Conservation (phyloP, 2,797 vertebrate genomes). For the Psittacula echo region DNA sequence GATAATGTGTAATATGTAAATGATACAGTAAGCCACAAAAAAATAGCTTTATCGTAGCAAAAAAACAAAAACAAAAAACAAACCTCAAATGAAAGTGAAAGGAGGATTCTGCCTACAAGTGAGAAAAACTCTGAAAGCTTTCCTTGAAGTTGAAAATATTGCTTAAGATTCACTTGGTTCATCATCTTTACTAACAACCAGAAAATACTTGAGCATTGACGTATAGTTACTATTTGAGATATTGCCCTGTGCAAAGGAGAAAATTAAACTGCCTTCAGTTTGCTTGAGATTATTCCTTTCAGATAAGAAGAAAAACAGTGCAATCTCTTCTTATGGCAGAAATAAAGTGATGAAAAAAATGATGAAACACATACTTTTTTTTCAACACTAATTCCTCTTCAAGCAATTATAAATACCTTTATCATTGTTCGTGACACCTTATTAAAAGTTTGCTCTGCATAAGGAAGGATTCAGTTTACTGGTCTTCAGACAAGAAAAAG, state of each 20-base stretch:
- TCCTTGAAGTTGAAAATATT: neutral
- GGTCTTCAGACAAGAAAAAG: constrained; percentile 1
- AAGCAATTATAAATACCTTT: constrained; percentile 40
- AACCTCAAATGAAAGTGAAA: neutral
- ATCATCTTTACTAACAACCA: constrained; percentile 9
- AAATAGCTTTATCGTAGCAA: neutral
- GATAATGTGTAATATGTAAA: neutral
- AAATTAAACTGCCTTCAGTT: constrained; percentile 60
- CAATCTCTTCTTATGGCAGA: constrained; percentile 33
- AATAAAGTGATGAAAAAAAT: constrained; percentile 38
- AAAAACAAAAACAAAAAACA: neutral
- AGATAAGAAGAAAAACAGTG: constrained; percentile 35
- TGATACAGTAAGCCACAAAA: neutral
- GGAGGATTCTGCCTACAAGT: neutral
- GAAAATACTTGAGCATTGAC: constrained; percentile 20
- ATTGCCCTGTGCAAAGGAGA: constrained; percentile 31
- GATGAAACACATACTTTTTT: neutral
- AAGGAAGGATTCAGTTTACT: neutral
- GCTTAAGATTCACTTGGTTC: constrained; percentile 18
- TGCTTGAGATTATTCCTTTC: constrained; percentile 42
- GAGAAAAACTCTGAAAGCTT: neutral
- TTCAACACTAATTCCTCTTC: neutral
- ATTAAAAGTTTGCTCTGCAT: neutral
- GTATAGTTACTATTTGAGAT: constrained; percentile 24
- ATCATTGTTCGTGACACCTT: constrained; percentile 15